These are phyloP conservation scores for Hartigia nigra DNA, from an alignment of 2,888 invertebrate genomes.

Conservation along the genomic window DNA sequence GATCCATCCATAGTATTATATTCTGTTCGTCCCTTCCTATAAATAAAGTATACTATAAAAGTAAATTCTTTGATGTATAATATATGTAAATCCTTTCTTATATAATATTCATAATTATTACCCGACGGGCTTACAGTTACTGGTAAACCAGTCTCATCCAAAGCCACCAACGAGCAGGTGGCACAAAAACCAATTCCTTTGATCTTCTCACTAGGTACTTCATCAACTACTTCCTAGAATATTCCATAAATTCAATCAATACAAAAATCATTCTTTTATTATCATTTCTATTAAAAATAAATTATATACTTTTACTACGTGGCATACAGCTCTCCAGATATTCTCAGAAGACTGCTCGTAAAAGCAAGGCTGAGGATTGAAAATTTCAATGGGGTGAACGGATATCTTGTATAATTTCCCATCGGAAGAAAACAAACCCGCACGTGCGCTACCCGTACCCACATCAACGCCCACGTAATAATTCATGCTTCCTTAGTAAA, in stretches of 20 bases:
- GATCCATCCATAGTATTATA: conserved; percentile 94
- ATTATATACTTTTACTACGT: conserved; percentile 78
- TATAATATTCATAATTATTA: conserved; percentile 40
- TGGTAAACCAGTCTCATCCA: conserved; percentile 78
- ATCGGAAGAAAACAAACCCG: conserved; percentile 78
- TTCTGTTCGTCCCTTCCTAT: conserved; percentile 79
- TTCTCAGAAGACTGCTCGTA: conserved; percentile 93
- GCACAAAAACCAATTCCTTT: conserved; percentile 95
- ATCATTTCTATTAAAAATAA: neutral
- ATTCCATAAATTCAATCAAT: neutral
- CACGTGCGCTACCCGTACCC: conserved; percentile 91
- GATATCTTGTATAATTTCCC: conserved; percentile 77
- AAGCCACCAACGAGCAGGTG: conserved; percentile 90
- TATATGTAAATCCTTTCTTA: neutral
- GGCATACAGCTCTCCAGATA: conserved; percentile 84
- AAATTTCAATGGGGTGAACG: conserved; percentile 77
- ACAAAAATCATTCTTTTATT: neutral
- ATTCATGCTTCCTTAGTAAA: conserved; percentile 40
- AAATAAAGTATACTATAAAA: conserved; percentile 9
- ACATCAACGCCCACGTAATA: conserved; percentile 92
- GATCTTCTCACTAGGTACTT: conserved; percentile 70
- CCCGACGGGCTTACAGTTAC: conserved; percentile 77
- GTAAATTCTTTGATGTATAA: neutral
- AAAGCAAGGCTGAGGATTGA: conserved; percentile 80
- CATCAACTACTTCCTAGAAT: conserved; percentile 72